Evolutionary conservation across 2,797 vertebrate genomes (phyloP), one percentile per base, ranked within the genome.

Genomic region (Dipus sagitta): DNA sequence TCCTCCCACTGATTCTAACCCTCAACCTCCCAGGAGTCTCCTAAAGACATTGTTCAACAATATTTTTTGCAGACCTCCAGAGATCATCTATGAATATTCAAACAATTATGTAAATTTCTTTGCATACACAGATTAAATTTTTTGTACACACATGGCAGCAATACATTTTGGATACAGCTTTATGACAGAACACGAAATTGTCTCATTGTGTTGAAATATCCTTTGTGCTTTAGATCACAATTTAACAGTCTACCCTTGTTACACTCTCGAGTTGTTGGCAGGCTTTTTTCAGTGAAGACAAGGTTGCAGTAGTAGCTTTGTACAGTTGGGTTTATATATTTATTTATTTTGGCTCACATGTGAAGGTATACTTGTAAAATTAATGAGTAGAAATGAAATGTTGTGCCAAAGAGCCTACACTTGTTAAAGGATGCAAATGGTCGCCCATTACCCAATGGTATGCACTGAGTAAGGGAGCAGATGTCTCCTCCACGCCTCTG

Each of bases 301-400:
- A 80, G 68, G 18, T 26, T 42, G 17, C 3, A 9, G 0, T 52
- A 13, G 4, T 58, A 83, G 65, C n/a, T 74, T 34, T 71, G 32
- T 30, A 72, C 23, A 13, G 60, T 78, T 72, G 12, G 54, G 54
- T 58, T 14, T 58, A 14, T 58, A 14, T 14, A 58, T 58, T 14
- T 17, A 58, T 58, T 14, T 58, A 17, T 54, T 65, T 90, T 82
- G 75, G 34, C 64, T 60, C 42, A 60, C 65, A 62, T 67, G 21
- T 34, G 4, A 60, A 90, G 82, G 42, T 42, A 79, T 65, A 72
- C 4, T 30, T 91, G 21, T 87, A 52, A 82, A 92, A 93, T 79
- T 94, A 94, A 92, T 92, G 42, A 86, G 34, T 85, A 26, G 13
- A 83, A 90, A 80, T 78, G 21, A 76, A 85, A 76, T 24, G 10